Evolutionary conservation across 2,113 vertebrate genomes (phyloP).

Genomic region (Protobothrops mucrosquamatus): DNA sequence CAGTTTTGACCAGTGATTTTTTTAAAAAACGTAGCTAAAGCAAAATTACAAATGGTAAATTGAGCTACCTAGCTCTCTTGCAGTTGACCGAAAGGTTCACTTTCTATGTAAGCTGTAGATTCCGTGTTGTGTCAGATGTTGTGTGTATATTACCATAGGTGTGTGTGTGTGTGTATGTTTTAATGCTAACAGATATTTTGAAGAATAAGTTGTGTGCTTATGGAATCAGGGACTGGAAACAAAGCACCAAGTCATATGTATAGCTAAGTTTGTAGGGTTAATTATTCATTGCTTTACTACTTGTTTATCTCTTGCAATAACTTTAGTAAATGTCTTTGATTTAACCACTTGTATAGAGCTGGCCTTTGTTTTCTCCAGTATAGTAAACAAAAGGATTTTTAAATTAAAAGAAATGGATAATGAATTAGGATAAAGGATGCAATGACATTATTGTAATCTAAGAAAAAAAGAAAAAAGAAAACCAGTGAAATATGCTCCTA

Average conservation of each 20-base stretch:
- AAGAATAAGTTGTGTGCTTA: not conserved
- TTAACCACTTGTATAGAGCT: slow-evolving; percentile 34
- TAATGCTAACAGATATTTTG: not conserved
- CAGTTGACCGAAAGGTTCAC: not conserved
- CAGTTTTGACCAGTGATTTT: not conserved
- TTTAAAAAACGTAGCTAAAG: not conserved
- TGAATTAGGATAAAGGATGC: slow-evolving; percentile 49
- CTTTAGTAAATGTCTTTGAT: slow-evolving; percentile 48
- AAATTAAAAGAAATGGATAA: slow-evolving; percentile 44
- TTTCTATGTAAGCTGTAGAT: not conserved
- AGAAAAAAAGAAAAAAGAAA: slow-evolving; percentile 50
- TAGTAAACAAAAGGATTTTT: slow-evolving; percentile 51
- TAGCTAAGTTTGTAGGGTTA: not conserved
- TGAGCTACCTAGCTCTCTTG: not conserved
- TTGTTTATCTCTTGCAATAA: slow-evolving; percentile 31
- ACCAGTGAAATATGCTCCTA: slow-evolving; percentile 31
- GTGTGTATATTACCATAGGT: not conserved
- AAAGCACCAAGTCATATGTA: not conserved
- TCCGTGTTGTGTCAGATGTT: not conserved
- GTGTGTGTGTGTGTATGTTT: not conserved
- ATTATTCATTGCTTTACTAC: not conserved
- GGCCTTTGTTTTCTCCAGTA: slow-evolving; percentile 54
- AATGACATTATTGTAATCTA: slow-evolving; percentile 53
- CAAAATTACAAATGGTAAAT: not conserved
- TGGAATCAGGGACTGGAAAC: not conserved